Percentiles rank a stretch among this genome's conserved stretches.
Conservation (phyloP, 2,113 vertebrate species). For the Pterocles burchelli region DNA sequence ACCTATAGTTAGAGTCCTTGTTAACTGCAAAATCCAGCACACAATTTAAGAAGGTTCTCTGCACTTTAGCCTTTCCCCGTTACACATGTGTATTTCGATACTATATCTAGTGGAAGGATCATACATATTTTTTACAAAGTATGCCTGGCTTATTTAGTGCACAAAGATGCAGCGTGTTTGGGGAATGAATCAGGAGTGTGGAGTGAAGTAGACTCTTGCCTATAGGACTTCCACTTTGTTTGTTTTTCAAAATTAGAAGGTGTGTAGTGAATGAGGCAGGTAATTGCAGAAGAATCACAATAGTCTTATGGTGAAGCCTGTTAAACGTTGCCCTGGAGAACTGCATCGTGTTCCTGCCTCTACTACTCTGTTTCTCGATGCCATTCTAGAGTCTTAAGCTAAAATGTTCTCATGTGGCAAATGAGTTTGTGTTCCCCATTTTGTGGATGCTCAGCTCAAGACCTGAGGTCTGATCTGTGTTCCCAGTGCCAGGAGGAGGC, state of each 20-base stretch:
- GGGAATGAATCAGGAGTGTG: not conserved
- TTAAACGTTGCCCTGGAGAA: not conserved
- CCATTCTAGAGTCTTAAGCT: not conserved
- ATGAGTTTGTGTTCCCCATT: not conserved
- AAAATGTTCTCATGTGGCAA: not conserved
- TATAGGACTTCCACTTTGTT: not conserved
- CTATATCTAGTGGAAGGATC: not conserved
- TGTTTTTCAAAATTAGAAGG: not conserved
- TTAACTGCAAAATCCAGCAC: constrained; percentile 13
- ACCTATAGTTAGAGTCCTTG: not conserved
- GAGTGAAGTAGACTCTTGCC: not conserved
- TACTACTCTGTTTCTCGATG: not conserved
- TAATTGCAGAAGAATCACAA: not conserved
- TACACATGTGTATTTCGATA: not conserved
- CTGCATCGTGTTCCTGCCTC: not conserved
- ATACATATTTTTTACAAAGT: not conserved
- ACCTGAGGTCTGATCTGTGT: not conserved
- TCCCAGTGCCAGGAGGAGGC: not conserved
- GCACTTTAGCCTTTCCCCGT: not conserved
- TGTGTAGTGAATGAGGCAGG: not conserved
- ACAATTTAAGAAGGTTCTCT: not conserved
- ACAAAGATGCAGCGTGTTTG: not conserved
- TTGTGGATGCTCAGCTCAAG: not conserved
- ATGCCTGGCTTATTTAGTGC: not conserved
- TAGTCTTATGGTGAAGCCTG: not conserved